Percentiles rank a stretch among this genome's conserved stretches.
Conservation (phyloP, 2,888 invertebrate genomes). For the Salpingus planirostris region DNA sequence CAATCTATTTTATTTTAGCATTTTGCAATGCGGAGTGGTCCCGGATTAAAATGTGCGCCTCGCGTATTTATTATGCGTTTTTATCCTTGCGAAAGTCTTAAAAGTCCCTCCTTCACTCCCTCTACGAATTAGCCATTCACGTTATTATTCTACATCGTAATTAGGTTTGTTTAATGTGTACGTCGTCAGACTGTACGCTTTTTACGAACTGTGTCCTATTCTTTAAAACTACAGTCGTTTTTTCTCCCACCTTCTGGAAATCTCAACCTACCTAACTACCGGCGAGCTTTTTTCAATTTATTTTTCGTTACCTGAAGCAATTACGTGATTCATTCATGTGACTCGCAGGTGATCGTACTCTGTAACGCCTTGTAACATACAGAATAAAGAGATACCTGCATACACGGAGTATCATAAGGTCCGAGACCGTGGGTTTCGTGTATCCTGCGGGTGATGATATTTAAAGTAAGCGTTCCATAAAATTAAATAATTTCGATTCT, state of each 20-base stretch:
- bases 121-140: constrained; percentile 6
- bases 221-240: too few species aligned
- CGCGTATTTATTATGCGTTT: constrained; percentile 19
- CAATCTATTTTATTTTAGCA: constrained; percentile 33
- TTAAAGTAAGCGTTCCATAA: constrained; percentile 9
- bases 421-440: constrained; percentile 14
- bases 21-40: constrained; percentile 27
- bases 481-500: constrained; percentile 10
- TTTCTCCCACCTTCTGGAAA: too few species aligned
- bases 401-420: too few species aligned
- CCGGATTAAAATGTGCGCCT: constrained; percentile 24
- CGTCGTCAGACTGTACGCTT: too few species aligned
- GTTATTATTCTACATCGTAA: constrained; percentile 9
- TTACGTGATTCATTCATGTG: too few species aligned
- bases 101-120: constrained; percentile 5
- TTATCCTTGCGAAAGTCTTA: constrained; percentile 13
- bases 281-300: too few species aligned
- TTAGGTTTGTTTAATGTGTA: constrained; percentile 7
- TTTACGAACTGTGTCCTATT: too few species aligned
- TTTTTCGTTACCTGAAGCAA: too few species aligned
- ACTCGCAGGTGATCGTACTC: too few species aligned
- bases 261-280: too few species aligned
- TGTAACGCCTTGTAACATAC: too few species aligned
- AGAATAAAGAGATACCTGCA: too few species aligned
- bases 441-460: constrained; percentile 1